Evolutionary conservation across 2,888 invertebrate genomes (phyloP).

Genomic region (Torymus auratus): DNA sequence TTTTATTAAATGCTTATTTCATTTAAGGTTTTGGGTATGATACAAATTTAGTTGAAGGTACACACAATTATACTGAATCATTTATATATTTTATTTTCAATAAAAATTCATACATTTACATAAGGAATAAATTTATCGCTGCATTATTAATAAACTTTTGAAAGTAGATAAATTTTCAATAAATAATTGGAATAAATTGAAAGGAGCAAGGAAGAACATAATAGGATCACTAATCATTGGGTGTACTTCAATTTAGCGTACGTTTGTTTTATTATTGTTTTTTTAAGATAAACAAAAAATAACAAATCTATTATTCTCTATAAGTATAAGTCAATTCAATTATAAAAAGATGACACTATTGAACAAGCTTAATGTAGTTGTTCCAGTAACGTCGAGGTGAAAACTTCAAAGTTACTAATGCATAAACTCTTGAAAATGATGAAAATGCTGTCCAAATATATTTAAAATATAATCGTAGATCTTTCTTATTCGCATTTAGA

Average conservation of each 20-base stretch:
- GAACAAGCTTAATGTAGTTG: conserved; percentile 41
- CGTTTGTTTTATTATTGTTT: conserved; percentile 47
- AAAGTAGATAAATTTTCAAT: background rate
- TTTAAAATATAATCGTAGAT: conserved; percentile 54
- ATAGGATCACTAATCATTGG: background rate
- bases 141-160: too few relatives aligned
- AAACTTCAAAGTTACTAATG: conserved; percentile 30
- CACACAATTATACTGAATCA: too few relatives aligned
- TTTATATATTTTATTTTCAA: too few relatives aligned
- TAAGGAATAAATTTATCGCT: too few relatives aligned
- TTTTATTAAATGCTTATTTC: too few relatives aligned
- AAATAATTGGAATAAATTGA: background rate
- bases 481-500: conserved; percentile 43
- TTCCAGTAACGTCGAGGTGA: conserved; percentile 41
- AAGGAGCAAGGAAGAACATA: conserved; percentile 5
- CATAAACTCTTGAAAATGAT: conserved; percentile 38
- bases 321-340: conserved; percentile 54
- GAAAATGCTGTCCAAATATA: conserved; percentile 41
- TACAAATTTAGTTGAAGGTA: too few relatives aligned
- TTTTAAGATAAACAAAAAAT: conserved; percentile 56
- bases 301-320: conserved; percentile 55
- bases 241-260: conserved; percentile 23
- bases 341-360: conserved; percentile 58
- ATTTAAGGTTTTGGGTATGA: too few relatives aligned
- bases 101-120: too few relatives aligned